These are phyloP conservation scores for Merodon equestris DNA, from an alignment of 2,888 invertebrate species.

Conservation along the genomic window DNA sequence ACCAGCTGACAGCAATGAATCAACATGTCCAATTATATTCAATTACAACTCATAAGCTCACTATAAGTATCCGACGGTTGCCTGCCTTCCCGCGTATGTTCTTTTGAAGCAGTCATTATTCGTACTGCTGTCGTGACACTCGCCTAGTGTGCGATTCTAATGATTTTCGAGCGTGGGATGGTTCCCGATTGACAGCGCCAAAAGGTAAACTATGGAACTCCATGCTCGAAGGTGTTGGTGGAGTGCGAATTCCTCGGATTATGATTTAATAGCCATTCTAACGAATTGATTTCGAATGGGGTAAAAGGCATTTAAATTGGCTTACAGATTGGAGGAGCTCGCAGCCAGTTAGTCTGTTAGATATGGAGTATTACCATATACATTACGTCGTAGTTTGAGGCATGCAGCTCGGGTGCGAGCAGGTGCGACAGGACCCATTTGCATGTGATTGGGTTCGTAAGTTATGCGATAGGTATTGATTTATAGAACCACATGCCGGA, in stretches of 20 bases:
- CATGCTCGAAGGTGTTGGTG: conserved; percentile 29
- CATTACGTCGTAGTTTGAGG: too few relatives aligned
- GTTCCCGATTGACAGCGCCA: conserved; percentile 15
- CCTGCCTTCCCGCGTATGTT: background rate
- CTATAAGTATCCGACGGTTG: conserved; percentile 29
- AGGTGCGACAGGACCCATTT: conserved; percentile 17
- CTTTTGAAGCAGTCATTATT: background rate
- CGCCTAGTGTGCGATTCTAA: background rate
- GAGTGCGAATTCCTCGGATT: conserved; percentile 26
- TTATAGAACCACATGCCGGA: too few relatives aligned
- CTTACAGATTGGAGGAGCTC: too few relatives aligned
- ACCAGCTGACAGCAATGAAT: conserved; percentile 37
- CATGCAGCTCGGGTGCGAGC: background rate
- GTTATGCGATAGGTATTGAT: too few relatives aligned
- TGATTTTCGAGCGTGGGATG: conserved; percentile 43
- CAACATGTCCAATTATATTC: conserved; percentile 51
- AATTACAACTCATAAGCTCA: conserved; percentile 38
- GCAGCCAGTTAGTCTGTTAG: too few relatives aligned
- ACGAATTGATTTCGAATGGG: conserved; percentile 34
- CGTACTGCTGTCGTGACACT: conserved; percentile 10
- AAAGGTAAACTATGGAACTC: conserved; percentile 3
- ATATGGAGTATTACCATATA: too few relatives aligned
- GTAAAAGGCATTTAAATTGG: too few relatives aligned
- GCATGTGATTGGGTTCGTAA: conserved; percentile 1
- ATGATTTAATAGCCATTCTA: conserved; percentile 18